A percentile compares a stretch with the other conserved stretches of the same genome.
These are phyloP conservation scores for Chrysemys picta DNA, from an alignment of 2,113 vertebrate species.

Conservation along the genomic window DNA sequence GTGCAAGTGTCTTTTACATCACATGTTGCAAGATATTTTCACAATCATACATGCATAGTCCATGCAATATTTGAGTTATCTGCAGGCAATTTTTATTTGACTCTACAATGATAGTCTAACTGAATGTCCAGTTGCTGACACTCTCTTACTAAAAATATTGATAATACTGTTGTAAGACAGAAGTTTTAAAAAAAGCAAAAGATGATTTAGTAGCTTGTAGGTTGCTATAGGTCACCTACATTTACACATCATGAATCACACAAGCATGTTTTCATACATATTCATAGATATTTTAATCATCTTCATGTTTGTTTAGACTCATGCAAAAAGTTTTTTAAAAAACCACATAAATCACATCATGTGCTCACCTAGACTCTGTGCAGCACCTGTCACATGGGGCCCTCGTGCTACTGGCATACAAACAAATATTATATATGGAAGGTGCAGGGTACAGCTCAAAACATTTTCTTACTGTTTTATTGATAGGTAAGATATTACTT, in stretches of 20 bases:
- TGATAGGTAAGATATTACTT: not conserved
- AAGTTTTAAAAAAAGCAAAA: not conserved
- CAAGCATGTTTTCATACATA: not conserved
- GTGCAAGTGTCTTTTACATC: not conserved
- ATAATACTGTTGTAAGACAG: not conserved
- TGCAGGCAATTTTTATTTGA: not conserved
- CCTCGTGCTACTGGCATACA: not conserved
- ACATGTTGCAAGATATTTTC: not conserved
- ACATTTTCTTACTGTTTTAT: not conserved
- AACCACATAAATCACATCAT: not conserved
- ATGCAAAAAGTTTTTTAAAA: not conserved
- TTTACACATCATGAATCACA: not conserved
- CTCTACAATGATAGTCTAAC: not conserved
- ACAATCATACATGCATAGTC: not conserved
- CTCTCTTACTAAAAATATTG: not conserved
- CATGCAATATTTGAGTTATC: not conserved
- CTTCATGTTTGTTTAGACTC: not conserved
- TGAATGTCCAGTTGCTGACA: not conserved
- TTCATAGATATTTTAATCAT: not conserved
- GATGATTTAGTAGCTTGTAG: not conserved
- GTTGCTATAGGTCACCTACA: not conserved
- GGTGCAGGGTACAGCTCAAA: not conserved
- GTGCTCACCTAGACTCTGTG: not conserved
- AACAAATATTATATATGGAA: not conserved
- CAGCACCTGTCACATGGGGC: not conserved